Percentiles rank a stretch among this genome's conserved stretches.
Conservation (phyloP, 2,888 invertebrate genomes). For the Fragum fragum region DNA sequence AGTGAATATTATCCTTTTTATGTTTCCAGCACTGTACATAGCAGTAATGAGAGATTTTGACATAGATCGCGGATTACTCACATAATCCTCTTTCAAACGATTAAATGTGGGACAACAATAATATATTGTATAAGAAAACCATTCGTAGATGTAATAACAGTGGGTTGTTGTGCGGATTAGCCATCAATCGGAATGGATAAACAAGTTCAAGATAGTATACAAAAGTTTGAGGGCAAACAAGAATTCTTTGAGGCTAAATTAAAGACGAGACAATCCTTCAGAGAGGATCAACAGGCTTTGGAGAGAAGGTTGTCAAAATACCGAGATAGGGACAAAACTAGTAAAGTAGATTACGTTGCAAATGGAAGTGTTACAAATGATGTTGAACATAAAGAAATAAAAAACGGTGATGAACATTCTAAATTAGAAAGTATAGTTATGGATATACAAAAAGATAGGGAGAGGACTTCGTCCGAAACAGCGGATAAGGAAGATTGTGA, state of each 20-base stretch:
- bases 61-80: conserved; percentile 20
- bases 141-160: neutral
- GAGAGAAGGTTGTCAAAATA: conserved; percentile 48
- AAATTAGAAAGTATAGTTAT: conserved; percentile 59
- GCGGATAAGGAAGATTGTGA: conserved; percentile 19
- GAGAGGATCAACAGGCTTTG: conserved; percentile 60
- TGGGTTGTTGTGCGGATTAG: conserved; percentile 18
- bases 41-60: conserved; percentile 17
- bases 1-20: too few species aligned
- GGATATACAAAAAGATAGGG: conserved; percentile 39
- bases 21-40: too few species aligned
- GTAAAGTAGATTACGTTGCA: neutral
- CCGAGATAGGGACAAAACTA: conserved; percentile 1
- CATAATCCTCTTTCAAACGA: neutral
- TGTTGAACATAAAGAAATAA: neutral
- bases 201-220: conserved; percentile 55
- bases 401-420: conserved; percentile 5
- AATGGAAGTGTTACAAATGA: neutral
- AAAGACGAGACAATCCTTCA: conserved; percentile 59
- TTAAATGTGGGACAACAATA: conserved; percentile 17
- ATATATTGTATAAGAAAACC: neutral
- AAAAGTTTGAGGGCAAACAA: conserved; percentile 61
- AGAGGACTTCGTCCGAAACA: neutral
- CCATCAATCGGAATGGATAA: conserved; percentile 39
- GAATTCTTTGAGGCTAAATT: conserved; percentile 62